phyloP scores from a whole-genome alignment of 1,140 invertebrate genomes.

The Dolichoris vasculosae region DNA sequence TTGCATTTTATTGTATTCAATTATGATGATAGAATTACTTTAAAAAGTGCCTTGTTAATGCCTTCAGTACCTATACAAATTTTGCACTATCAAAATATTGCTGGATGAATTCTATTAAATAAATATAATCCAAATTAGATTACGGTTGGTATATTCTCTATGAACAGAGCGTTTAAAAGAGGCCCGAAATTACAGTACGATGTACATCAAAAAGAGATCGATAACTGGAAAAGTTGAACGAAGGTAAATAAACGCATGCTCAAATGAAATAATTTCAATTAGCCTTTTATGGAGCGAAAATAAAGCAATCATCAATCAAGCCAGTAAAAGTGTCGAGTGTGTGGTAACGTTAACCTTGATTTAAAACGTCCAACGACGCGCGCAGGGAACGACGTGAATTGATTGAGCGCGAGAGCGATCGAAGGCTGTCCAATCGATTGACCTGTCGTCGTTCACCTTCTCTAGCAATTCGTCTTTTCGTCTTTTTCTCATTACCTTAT shows the following conservation, averaged over 20 bases:
- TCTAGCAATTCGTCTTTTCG: background rate
- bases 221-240: background rate
- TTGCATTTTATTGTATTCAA: too few species aligned
- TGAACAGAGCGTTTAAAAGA: too few species aligned
- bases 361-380: background rate
- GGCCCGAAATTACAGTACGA: too few species aligned
- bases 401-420: constrained; percentile 27
- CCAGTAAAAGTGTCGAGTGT: background rate
- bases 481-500: background rate
- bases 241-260: background rate
- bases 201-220: too few species aligned
- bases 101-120: too few species aligned
- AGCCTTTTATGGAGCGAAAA: background rate
- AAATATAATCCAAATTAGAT: too few species aligned
- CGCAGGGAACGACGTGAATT: constrained; percentile 1
- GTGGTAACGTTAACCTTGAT: background rate
- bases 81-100: too few species aligned
- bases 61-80: too few species aligned
- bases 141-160: too few species aligned
- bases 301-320: constrained; percentile 2
- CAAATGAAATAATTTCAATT: constrained; percentile 29
- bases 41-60: too few species aligned
- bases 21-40: too few species aligned
- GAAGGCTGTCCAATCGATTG: constrained; percentile 36
- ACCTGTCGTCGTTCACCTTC: constrained; percentile 16